phyloP scores from a whole-genome alignment of 2,113 vertebrate genomes.

The Elephas maximus region DNA sequence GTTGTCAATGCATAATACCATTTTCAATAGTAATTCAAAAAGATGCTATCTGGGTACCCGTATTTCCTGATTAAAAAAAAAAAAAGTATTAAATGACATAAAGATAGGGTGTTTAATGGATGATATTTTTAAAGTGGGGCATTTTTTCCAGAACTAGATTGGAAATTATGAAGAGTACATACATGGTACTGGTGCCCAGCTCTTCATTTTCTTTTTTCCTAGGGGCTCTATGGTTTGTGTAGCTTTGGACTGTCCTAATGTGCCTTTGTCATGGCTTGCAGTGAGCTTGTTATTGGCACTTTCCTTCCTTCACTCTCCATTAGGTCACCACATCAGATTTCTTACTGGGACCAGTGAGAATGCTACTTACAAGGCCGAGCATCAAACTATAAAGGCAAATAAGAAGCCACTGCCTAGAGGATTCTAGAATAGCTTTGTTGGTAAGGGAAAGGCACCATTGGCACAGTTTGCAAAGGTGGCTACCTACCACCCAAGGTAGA shows the following conservation, averaged over 20 bases:
- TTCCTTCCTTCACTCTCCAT: background rate
- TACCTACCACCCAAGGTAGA: background rate
- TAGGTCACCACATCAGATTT: background rate
- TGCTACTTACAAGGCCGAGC: background rate
- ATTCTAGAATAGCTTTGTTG: conserved; percentile 2
- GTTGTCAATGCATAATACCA: background rate
- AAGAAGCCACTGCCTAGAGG: background rate
- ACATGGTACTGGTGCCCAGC: background rate
- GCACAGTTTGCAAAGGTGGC: background rate
- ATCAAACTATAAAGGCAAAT: background rate
- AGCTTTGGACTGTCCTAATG: background rate
- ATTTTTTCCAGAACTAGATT: background rate
- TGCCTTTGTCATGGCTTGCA: background rate
- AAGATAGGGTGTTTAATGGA: background rate
- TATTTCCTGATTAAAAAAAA: background rate
- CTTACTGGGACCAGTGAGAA: background rate
- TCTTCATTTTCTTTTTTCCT: background rate
- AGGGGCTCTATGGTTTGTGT: background rate
- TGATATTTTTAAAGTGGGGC: background rate
- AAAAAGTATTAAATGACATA: too few relatives aligned
- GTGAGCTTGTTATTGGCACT: background rate
- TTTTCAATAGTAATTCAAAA: background rate
- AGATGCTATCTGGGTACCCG: background rate
- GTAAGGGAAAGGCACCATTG: background rate
- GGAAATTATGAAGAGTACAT: background rate